Percentiles rank a stretch among this genome's conserved stretches.
Evolutionary conservation across 2,888 invertebrate species (phyloP).

Genomic region (Xanthia togata): DNA sequence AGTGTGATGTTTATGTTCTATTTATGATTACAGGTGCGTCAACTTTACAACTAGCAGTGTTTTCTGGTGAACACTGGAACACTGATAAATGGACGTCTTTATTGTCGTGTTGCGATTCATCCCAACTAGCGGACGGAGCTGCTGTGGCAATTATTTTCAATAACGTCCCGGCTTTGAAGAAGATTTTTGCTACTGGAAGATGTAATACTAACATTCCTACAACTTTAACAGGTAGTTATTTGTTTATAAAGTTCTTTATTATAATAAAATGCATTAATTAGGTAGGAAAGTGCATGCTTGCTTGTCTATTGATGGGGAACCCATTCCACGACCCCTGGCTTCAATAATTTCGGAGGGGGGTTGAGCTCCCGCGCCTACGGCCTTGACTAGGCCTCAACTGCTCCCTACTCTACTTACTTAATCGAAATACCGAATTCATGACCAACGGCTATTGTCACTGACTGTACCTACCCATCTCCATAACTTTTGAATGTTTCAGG

Average conservation of each 20-base stretch:
- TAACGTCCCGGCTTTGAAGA: constrained; percentile 80
- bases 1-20: not conserved
- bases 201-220: constrained; percentile 86
- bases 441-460: not conserved
- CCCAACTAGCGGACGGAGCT: constrained; percentile 87
- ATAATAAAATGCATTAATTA: not conserved
- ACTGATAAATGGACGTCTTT: constrained; percentile 81
- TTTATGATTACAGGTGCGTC: constrained; percentile 79
- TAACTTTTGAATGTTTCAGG: constrained; percentile 70
- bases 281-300: not conserved
- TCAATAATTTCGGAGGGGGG: too few species aligned
- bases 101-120: constrained; percentile 85
- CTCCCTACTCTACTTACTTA: not conserved
- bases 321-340: too few species aligned
- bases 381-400: not conserved
- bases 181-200: constrained; percentile 83
- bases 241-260: not conserved
- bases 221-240: constrained; percentile 81
- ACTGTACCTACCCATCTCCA: not conserved
- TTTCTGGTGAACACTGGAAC: constrained; percentile 82
- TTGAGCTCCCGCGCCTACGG: too few species aligned
- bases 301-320: not conserved
- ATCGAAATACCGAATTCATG: not conserved
- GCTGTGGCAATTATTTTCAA: constrained; percentile 87
- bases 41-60: constrained; percentile 86